A percentile compares a stretch with the other conserved stretches of the same genome.
phyloP scores from a whole-genome alignment of 2,797 vertebrate species.

The Dendrocincla fuliginosa region DNA sequence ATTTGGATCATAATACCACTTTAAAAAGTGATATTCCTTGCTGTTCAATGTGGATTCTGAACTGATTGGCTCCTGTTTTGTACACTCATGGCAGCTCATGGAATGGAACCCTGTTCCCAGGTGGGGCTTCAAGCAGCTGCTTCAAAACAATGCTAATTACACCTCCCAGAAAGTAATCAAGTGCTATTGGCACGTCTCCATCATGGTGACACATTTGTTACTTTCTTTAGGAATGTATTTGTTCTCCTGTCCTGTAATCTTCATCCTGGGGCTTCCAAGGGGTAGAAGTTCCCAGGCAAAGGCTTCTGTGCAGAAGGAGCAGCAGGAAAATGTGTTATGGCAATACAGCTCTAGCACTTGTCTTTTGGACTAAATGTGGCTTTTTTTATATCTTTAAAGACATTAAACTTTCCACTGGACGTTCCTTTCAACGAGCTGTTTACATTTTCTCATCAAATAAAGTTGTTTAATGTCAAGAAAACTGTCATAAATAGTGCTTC shows the following conservation, averaged over 20 bases:
- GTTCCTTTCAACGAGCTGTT: not conserved
- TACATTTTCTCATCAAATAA: not conserved
- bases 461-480: not conserved
- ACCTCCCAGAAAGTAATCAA: constrained; percentile 26
- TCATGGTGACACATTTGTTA: not conserved
- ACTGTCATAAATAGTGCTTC: not conserved
- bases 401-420: not conserved
- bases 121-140: not conserved
- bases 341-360: not conserved
- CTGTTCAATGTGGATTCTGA: not conserved
- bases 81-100: not conserved
- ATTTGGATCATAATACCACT: not conserved
- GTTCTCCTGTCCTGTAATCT: not conserved
- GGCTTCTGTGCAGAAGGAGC: not conserved
- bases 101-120: not conserved
- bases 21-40: not conserved
- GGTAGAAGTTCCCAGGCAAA: not conserved
- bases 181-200: not conserved
- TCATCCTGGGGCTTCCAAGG: not conserved
- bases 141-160: not conserved
- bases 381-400: not conserved
- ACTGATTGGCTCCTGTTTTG: not conserved
- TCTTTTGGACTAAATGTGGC: not conserved
- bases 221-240: constrained; percentile 31
- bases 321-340: not conserved